A percentile compares a stretch with the other conserved stretches of the same genome.
Conservation (phyloP, 2,797 vertebrate genomes). For the Muscicapa striata region DNA sequence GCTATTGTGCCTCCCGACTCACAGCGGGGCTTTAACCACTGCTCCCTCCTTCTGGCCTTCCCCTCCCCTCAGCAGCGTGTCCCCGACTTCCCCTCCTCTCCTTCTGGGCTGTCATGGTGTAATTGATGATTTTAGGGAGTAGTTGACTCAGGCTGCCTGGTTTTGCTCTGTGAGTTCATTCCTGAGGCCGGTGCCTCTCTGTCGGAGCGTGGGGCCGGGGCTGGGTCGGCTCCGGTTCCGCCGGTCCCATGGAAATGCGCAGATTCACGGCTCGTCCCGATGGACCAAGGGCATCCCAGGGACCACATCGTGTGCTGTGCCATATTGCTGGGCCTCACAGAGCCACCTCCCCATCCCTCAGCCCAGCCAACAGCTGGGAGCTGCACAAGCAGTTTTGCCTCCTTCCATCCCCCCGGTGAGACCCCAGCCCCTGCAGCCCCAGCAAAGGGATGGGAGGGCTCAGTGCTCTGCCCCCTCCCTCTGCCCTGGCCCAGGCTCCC, state of each 20-base stretch:
- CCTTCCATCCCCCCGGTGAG: neutral
- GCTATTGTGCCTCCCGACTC: neutral
- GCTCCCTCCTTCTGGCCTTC: slow-evolving; percentile 28
- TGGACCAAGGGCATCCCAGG: accelerated
- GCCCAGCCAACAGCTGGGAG: neutral
- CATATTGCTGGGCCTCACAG: neutral
- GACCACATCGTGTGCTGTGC: accelerated
- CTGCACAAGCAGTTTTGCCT: neutral
- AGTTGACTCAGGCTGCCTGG: slow-evolving; percentile 39
- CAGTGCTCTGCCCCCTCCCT: slow-evolving; percentile 10
- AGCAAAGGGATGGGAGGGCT: neutral
- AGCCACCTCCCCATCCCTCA: neutral
- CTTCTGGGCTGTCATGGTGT: slow-evolving; percentile 15
- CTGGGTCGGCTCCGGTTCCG: accelerated
- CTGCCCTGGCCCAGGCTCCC: slow-evolving; percentile 70
- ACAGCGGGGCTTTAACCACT: neutral
- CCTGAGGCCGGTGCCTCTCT: neutral
- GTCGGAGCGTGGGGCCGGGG: neutral
- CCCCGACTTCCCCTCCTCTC: slow-evolving; percentile 53
- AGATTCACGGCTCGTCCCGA: accelerated
- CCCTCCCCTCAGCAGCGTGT: slow-evolving; percentile 8
- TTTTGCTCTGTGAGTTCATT: slow-evolving; percentile 41
- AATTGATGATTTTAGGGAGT: slow-evolving; percentile 67
- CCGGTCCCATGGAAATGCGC: accelerated
- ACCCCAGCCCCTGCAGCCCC: neutral